Conservation (phyloP, 2,888 invertebrate species). For the Epirrita christyi region DNA sequence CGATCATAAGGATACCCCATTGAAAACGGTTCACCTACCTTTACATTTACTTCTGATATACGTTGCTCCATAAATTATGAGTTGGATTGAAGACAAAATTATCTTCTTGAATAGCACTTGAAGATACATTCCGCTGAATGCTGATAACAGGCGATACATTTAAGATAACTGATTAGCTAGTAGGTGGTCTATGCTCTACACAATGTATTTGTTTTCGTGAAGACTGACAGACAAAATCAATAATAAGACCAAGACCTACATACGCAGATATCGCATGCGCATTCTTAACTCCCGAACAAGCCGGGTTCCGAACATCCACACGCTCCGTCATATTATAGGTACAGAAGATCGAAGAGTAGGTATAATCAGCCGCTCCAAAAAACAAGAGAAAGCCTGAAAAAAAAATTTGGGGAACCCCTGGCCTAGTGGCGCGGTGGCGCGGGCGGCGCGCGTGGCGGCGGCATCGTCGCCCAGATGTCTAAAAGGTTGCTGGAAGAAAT, state of each 20-base stretch:
- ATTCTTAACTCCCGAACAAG: background rate
- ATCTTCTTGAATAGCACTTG: constrained; percentile 14
- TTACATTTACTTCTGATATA: constrained; percentile 10
- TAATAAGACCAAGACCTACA: background rate
- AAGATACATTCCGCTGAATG: background rate
- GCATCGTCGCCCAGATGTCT: no score
- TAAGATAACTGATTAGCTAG: background rate
- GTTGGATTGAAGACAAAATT: constrained; percentile 12
- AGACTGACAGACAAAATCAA: background rate
- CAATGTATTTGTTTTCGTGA: no score
- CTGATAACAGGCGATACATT: constrained; percentile 2
- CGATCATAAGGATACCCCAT: no score
- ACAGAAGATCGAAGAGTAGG: no score
- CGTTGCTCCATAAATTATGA: constrained; percentile 9
- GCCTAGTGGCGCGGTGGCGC: no score
- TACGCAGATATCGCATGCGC: constrained; percentile 8
- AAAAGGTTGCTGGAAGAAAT: no score
- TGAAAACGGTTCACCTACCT: constrained; percentile 2
- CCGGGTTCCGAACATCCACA: background rate
- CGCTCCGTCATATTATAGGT: background rate
- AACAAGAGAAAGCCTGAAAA: no score
- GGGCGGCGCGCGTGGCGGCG: no score
- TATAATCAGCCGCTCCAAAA: no score
- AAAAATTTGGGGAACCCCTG: no score
- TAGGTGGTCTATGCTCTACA: background rate